phyloP scores from a whole-genome alignment of 2,888 invertebrate species.

The Dusona sp. region DNA sequence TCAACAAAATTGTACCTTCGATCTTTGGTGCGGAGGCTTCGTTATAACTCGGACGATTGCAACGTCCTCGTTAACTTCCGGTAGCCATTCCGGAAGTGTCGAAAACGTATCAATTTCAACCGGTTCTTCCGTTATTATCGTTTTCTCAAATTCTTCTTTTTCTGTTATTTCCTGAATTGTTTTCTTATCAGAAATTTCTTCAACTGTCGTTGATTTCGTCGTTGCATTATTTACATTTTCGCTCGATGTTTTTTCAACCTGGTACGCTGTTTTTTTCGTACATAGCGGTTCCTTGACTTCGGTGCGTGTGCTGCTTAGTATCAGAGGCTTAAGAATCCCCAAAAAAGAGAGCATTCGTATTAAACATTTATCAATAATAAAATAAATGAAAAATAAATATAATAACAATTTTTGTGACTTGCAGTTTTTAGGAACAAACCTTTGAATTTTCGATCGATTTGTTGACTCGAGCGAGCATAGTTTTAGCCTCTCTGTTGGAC shows the following conservation, averaged over 20 bases:
- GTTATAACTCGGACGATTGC: slow-evolving; percentile 85
- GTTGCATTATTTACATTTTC: slow-evolving; percentile 25
- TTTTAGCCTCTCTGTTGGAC: slow-evolving; percentile 89
- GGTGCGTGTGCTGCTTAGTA: slow-evolving; percentile 35
- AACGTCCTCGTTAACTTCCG: slow-evolving; percentile 83
- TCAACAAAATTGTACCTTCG: slow-evolving; percentile 85
- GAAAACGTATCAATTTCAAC: slow-evolving; percentile 63
- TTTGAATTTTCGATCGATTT: slow-evolving; percentile 86
- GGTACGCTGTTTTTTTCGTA: slow-evolving; percentile 71
- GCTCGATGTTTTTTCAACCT: slow-evolving; percentile 68
- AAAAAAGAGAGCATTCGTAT: neutral
- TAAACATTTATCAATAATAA: neutral
- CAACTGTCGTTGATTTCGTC: slow-evolving; percentile 15
- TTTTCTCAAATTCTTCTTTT: neutral
- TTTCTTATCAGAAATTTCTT: slow-evolving; percentile 33
- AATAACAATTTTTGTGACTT: neutral
- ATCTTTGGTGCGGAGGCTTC: slow-evolving; percentile 88
- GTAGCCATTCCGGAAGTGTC: slow-evolving; percentile 84
- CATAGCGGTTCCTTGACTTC: slow-evolving; percentile 29
- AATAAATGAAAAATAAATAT: neutral
- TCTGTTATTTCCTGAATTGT: slow-evolving; percentile 11
- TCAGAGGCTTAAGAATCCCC: slow-evolving; percentile 44
- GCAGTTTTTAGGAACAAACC: slow-evolving; percentile 78
- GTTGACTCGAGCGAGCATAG: slow-evolving; percentile 87
- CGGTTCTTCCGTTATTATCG: slow-evolving; percentile 31